Evolutionary conservation across 2,888 invertebrate species (phyloP).

Genomic region (Phania funesta): DNA sequence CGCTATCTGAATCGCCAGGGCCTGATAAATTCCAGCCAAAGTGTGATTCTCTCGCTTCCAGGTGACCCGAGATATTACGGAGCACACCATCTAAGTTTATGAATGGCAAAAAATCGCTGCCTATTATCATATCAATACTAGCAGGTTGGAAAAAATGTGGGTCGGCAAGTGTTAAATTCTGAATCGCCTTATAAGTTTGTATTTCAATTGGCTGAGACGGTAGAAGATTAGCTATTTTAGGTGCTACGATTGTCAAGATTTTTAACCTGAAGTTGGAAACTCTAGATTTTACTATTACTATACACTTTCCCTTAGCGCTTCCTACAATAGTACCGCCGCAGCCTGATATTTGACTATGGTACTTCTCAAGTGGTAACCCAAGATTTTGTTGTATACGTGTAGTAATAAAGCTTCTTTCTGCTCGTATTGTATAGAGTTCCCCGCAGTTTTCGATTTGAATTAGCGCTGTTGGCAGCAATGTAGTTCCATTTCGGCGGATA

Average conservation of each 20-base stretch:
- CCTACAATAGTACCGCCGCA: too few species aligned
- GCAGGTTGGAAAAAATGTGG: slow-evolving; percentile 26
- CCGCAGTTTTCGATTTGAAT: slow-evolving; percentile 12
- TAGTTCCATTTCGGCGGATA: background rate
- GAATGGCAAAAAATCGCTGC: slow-evolving; percentile 19
- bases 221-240: background rate
- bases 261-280: background rate
- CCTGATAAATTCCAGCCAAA: background rate
- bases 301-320: too few species aligned
- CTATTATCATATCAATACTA: slow-evolving; percentile 27
- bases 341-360: too few species aligned
- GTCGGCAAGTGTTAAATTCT: slow-evolving; percentile 16
- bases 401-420: background rate
- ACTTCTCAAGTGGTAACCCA: too few species aligned
- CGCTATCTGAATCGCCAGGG: too few species aligned
- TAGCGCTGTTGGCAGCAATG: slow-evolving; percentile 29
- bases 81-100: slow-evolving; percentile 12
- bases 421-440: slow-evolving; percentile 1
- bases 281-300: background rate
- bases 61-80: background rate
- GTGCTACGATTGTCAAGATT: too few species aligned
- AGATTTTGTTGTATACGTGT: slow-evolving; percentile 1
- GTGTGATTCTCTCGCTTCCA: background rate
- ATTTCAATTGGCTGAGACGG: background rate
- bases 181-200: background rate